phyloP scores from a whole-genome alignment of 2,113 vertebrate species.

The Galeopterus variegatus region DNA sequence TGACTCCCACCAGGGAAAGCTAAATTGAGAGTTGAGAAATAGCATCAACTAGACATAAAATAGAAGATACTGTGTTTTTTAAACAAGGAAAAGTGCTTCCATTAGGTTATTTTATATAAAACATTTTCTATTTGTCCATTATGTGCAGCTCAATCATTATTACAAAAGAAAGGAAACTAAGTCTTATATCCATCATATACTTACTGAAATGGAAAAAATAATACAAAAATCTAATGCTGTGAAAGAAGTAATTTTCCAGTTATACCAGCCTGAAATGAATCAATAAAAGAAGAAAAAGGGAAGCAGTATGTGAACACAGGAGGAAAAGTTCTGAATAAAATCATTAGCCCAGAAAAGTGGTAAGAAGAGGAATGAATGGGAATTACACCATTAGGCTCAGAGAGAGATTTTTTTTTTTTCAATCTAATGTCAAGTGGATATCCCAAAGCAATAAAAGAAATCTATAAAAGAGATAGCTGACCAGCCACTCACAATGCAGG shows the following conservation, averaged over 20 bases:
- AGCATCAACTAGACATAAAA: conserved; percentile 75
- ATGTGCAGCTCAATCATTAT: conserved; percentile 78
- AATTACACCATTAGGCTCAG: not conserved
- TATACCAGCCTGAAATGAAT: conserved; percentile 79
- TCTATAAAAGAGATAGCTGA: conserved; percentile 44
- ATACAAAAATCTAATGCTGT: conserved; percentile 73
- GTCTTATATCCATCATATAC: conserved; percentile 70
- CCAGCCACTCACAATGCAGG: not conserved
- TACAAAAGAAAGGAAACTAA: conserved; percentile 76
- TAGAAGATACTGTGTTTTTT: conserved; percentile 78
- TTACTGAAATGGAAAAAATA: conserved; percentile 82
- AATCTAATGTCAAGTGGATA: not conserved
- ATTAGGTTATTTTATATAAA: conserved; percentile 76
- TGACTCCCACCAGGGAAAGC: conserved; percentile 77
- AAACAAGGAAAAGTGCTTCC: conserved; percentile 78
- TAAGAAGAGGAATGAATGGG: not conserved
- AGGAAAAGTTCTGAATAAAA: conserved; percentile 75
- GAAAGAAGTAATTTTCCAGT: conserved; percentile 80
- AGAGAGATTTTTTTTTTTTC: not conserved
- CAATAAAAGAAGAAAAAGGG: conserved; percentile 75
- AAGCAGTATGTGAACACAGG: conserved; percentile 20
- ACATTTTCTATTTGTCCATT: conserved; percentile 77
- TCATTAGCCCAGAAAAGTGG: conserved; percentile 71
- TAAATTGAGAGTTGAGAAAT: conserved; percentile 81
- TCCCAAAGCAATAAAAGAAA: conserved; percentile 68